Conservation (phyloP, 2,888 invertebrate genomes). For the Drosophila fulvimacula region DNA sequence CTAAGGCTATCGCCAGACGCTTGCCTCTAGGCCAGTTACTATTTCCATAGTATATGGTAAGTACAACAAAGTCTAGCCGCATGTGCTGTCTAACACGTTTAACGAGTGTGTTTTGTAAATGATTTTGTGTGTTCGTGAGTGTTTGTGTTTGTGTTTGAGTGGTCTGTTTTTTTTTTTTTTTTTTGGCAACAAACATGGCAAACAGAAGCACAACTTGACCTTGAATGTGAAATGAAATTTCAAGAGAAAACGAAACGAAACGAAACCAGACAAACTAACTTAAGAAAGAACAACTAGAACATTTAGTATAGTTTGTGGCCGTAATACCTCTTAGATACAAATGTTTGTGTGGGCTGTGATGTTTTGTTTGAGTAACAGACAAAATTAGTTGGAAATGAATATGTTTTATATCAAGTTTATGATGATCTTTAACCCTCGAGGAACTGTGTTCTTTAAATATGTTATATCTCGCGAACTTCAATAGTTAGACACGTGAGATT, state of each 20-base stretch:
- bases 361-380: background rate
- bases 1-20: constrained; percentile 45
- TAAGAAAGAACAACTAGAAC: constrained; percentile 5
- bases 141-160: too few relatives aligned
- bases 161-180: constrained; percentile 29
- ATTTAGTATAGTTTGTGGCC: constrained; percentile 4
- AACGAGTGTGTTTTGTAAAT: background rate
- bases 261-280: constrained; percentile 18
- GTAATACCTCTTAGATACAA: constrained; percentile 1
- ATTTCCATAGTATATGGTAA: constrained; percentile 14
- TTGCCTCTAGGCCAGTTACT: constrained; percentile 58
- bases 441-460: background rate
- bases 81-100: constrained; percentile 29
- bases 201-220: constrained; percentile 48
- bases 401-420: background rate
- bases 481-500: background rate
- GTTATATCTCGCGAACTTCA: background rate
- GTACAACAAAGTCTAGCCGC: background rate
- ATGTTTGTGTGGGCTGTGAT: background rate
- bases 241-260: constrained; percentile 31
- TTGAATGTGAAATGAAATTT: constrained; percentile 69
- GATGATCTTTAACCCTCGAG: background rate
- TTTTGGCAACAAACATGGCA: constrained; percentile 38
- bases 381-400: background rate
- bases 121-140: background rate